Conservation (phyloP, 2,113 vertebrate species). For the Accipiter virgatus region DNA sequence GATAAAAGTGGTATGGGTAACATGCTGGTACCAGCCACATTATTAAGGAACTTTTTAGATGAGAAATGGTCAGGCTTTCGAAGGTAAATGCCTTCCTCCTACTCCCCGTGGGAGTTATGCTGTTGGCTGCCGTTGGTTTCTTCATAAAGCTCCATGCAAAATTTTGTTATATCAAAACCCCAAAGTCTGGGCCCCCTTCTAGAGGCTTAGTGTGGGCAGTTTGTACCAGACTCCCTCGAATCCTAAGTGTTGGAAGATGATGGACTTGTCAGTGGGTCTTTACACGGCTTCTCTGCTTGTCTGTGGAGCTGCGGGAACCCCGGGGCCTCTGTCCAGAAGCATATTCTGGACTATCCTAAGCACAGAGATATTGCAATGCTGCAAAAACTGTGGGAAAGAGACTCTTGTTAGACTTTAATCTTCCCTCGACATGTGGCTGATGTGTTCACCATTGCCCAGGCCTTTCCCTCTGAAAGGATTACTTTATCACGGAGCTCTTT, state of each 20-base stretch:
- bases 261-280: background rate
- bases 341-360: background rate
- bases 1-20: background rate
- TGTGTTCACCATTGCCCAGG: background rate
- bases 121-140: background rate
- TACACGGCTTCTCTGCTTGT: background rate
- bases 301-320: background rate
- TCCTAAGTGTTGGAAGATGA: background rate
- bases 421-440: conserved; percentile 10
- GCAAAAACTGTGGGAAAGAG: conserved; percentile 32
- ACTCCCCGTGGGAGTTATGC: background rate
- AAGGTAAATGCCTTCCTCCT: background rate
- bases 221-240: background rate
- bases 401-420: conserved; percentile 1
- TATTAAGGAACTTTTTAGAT: background rate
- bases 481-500: conserved; percentile 36
- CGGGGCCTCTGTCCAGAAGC: background rate
- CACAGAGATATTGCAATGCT: background rate
- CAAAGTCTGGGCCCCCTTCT: background rate
- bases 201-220: background rate
- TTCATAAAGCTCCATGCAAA: background rate
- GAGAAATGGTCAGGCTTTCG: background rate
- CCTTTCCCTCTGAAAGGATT: conserved; percentile 27
- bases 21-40: background rate
- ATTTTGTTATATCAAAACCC: background rate